These are phyloP conservation scores for Ornithoptera alexandrae DNA, from an alignment of 2,888 invertebrate species.

Conservation along the genomic window DNA sequence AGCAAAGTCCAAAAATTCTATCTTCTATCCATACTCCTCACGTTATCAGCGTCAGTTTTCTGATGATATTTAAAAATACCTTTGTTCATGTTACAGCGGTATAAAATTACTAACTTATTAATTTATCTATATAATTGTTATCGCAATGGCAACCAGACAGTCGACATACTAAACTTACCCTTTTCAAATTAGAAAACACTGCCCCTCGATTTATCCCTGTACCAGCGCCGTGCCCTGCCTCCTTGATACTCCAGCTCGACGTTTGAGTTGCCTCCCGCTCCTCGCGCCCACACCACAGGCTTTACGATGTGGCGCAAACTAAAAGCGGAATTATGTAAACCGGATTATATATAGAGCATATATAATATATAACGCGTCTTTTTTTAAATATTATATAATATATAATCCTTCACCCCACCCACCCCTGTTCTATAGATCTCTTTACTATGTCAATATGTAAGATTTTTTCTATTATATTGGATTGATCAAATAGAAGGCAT, in stretches of 20 bases:
- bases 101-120: neutral
- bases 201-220: slow-evolving; percentile 61
- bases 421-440: too few species aligned
- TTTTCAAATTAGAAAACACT: slow-evolving; percentile 68
- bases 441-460: too few species aligned
- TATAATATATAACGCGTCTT: too few species aligned
- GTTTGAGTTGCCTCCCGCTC: slow-evolving; percentile 64
- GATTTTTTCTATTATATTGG: too few species aligned
- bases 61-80: too few species aligned
- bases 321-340: slow-evolving; percentile 16
- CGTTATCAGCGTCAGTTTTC: too few species aligned
- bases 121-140: slow-evolving; percentile 6
- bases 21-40: too few species aligned
- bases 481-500: too few species aligned
- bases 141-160: slow-evolving; percentile 41
- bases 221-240: slow-evolving; percentile 53
- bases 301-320: slow-evolving; percentile 27
- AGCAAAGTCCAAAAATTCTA: too few species aligned
- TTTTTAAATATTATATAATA: too few species aligned
- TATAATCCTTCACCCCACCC: too few species aligned
- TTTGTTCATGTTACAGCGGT: neutral
- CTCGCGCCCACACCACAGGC: slow-evolving; percentile 39
- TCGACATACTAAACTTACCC: slow-evolving; percentile 47
- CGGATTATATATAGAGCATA: neutral
- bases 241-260: slow-evolving; percentile 54